A percentile compares a stretch with the other conserved stretches of the same genome.
Evolutionary conservation across 2,113 vertebrate genomes (phyloP).

Genomic region (Turdus rufiventris): DNA sequence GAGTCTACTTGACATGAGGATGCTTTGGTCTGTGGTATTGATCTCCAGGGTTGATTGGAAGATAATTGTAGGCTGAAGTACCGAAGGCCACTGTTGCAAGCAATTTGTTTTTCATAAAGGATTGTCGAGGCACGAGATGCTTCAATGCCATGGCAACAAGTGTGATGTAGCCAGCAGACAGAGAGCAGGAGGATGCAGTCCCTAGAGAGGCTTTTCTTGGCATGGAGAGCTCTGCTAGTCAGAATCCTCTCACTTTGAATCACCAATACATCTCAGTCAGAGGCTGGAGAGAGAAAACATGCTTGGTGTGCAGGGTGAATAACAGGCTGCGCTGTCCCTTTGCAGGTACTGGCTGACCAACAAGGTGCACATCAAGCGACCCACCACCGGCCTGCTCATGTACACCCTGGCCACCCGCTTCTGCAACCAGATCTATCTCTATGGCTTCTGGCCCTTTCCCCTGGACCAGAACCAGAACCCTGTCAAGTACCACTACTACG

Average conservation of each 20-base stretch:
- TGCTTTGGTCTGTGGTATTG: slow-evolving; percentile 38
- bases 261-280: neutral
- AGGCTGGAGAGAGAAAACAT: neutral
- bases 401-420: slow-evolving; percentile 95
- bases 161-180: slow-evolving; percentile 17
- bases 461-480: slow-evolving; percentile 81
- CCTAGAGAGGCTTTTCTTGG: slow-evolving; percentile 34
- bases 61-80: slow-evolving; percentile 55
- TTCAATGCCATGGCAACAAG: slow-evolving; percentile 58
- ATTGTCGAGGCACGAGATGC: slow-evolving; percentile 35
- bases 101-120: slow-evolving; percentile 52
- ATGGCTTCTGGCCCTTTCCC: slow-evolving; percentile 95
- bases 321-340: neutral
- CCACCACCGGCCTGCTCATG: slow-evolving; percentile 95
- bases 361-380: slow-evolving; percentile 93
- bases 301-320: rapidly evolving
- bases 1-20: slow-evolving; percentile 3
- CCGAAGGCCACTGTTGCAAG: slow-evolving; percentile 13
- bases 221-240: slow-evolving; percentile 8
- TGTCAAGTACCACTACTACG: slow-evolving; percentile 97
- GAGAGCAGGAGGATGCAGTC: slow-evolving; percentile 20
- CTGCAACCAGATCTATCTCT: slow-evolving; percentile 94
- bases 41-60: slow-evolving; percentile 39
- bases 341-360: slow-evolving; percentile 95
- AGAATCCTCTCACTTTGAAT: slow-evolving; percentile 4